phyloP scores from a whole-genome alignment of 2,797 vertebrate species.

The Cossypha polioptera region DNA sequence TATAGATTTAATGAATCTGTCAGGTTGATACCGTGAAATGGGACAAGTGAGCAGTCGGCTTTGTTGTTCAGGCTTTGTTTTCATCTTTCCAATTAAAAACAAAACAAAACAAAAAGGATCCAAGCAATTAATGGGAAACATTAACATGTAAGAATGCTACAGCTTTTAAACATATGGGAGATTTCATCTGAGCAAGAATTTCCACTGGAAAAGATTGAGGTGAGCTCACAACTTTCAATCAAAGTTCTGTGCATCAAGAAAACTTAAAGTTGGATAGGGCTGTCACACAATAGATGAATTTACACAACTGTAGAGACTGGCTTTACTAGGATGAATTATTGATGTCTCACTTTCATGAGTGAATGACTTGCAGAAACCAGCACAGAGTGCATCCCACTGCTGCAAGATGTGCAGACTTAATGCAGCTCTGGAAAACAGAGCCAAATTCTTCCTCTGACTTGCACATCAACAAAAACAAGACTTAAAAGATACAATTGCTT shows the following conservation, averaged over 20 bases:
- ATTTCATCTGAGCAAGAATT: slow-evolving; percentile 22
- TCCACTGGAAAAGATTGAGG: slow-evolving; percentile 26
- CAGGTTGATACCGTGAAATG: not conserved
- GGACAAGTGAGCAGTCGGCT: slow-evolving; percentile 24
- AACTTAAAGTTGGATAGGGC: not conserved
- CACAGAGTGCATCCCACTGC: not conserved
- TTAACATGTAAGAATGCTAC: not conserved
- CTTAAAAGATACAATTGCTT: not conserved
- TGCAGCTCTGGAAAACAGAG: not conserved
- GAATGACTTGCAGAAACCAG: slow-evolving; percentile 36
- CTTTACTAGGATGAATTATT: slow-evolving; percentile 35
- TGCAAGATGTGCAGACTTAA: not conserved
- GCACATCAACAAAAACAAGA: not conserved
- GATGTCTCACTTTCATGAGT: slow-evolving; percentile 17
- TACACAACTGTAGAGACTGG: not conserved
- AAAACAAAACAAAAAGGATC: not conserved
- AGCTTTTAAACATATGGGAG: slow-evolving; percentile 41
- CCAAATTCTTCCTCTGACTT: not conserved
- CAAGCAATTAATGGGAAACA: slow-evolving; percentile 11
- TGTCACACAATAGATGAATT: slow-evolving; percentile 7
- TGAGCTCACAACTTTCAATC: slow-evolving; percentile 50
- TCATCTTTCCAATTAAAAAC: not conserved
- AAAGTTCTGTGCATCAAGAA: not conserved
- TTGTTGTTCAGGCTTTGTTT: slow-evolving; percentile 26
- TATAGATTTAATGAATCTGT: slow-evolving; percentile 1